Base-by-base conservation (phyloP, 2,797 vertebrate species). In the Pterois miles region DNA sequence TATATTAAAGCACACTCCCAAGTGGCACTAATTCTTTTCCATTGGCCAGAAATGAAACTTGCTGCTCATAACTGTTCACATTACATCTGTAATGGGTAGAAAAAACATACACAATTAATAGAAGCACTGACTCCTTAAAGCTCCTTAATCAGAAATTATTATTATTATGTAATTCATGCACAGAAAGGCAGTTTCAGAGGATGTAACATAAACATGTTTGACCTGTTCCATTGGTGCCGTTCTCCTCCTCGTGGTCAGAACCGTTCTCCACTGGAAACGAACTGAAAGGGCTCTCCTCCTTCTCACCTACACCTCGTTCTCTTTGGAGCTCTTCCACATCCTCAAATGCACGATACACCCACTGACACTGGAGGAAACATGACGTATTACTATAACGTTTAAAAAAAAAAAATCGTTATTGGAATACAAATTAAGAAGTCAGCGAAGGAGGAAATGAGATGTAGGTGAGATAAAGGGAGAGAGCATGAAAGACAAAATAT, bases 271-370 rank as follows among this genome's bases (percentile, higher is more conserved):
- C 81, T 0, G 91, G 82, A 78, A 85, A 91, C 4, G 89, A 68
- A 38, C 84, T 86, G 65, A 94, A 94, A 36, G 73, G 88, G 64
- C 92, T 92, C 9, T 96, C 96, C 53, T 86, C 88, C 75, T 92
- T 90, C 56, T 91, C 91, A n/a, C 27, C 76, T 10, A 63, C 40
- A 25, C 63, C 77, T 22, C 43, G 40, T 14, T 73, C 57, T 75
- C 70, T 70, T 40, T 90, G 84, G 2, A 91, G 87, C 53, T 96
- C 95, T 70, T 98, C 97, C 54, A 97, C 96, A 60, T 98, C 97
- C 86, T 99, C 98, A 12, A 97, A 96, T 6, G 96, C 95, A 29
- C 97, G 95, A 89, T 97, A 98, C 63, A 97, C 96, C 98, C 98
- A 99, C 88, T 96, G 97, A 58, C 94, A 96, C 98, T 99, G 92